A percentile compares a stretch with the other conserved stretches of the same genome.
Conservation (phyloP, 2,797 vertebrate species). For the Okamejei kenojei region DNA sequence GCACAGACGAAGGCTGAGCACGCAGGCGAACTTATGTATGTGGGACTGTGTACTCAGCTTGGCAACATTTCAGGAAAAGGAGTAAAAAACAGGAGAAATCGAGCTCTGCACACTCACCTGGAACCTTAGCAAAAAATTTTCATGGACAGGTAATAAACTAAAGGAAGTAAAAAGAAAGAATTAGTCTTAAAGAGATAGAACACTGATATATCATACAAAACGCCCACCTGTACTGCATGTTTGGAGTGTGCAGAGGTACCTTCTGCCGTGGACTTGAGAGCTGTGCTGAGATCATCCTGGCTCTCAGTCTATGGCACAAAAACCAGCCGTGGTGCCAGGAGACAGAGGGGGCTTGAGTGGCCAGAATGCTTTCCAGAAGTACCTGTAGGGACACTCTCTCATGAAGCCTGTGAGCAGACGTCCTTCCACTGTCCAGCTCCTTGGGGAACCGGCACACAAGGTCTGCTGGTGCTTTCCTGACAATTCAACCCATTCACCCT, state of each 20-base stretch:
- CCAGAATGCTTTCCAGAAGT: background rate
- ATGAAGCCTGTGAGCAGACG: too few relatives aligned
- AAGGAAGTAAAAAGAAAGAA: slow-evolving; percentile 41
- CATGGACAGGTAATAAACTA: slow-evolving; percentile 85
- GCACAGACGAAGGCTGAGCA: too few relatives aligned
- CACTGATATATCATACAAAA: background rate
- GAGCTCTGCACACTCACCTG: slow-evolving; percentile 61
- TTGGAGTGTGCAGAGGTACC: too few relatives aligned
- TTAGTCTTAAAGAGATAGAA: background rate
- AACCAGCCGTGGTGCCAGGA: background rate
- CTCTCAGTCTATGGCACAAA: background rate
- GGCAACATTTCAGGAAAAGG: background rate
- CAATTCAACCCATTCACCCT: too few relatives aligned
- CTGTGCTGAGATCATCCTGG: too few relatives aligned
- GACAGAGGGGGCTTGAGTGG: background rate
- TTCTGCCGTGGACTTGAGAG: too few relatives aligned
- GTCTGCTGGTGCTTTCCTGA: too few relatives aligned
- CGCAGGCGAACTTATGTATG: too few relatives aligned
- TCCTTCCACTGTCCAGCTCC: too few relatives aligned
- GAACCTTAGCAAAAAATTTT: slow-evolving; percentile 91
- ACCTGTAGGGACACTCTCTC: too few relatives aligned
- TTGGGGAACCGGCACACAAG: too few relatives aligned
- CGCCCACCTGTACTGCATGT: too few relatives aligned
- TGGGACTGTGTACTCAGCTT: background rate
- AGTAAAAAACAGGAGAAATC: background rate